Percentiles rank a stretch among this genome's conserved stretches.
These are phyloP conservation scores for Psix sp. DNA, from an alignment of 1,140 invertebrate genomes.

Conservation along the genomic window DNA sequence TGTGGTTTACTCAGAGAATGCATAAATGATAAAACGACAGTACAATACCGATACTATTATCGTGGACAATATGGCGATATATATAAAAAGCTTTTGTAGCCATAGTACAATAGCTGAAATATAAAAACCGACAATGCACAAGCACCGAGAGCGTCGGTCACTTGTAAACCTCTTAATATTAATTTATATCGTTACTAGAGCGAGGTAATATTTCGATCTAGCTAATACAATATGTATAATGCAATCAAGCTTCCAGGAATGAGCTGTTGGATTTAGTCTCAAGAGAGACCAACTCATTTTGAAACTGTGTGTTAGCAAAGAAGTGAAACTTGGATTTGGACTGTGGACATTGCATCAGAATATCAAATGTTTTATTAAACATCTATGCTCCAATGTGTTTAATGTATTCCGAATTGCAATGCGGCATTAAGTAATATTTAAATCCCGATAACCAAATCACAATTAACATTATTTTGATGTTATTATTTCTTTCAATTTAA, in stretches of 20 bases:
- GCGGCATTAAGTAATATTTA: too few relatives aligned
- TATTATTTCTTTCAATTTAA: too few relatives aligned
- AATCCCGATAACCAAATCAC: too few relatives aligned
- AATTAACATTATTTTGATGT: too few relatives aligned
- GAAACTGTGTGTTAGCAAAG: slow-evolving; percentile 28
- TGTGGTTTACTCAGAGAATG: slow-evolving; percentile 38
- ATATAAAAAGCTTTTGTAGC: slow-evolving; percentile 38
- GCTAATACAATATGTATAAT: slow-evolving; percentile 57
- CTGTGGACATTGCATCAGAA: slow-evolving; percentile 14
- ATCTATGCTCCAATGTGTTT: not conserved
- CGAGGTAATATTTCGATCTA: slow-evolving; percentile 42
- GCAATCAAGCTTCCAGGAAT: slow-evolving; percentile 56
- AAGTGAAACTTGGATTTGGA: slow-evolving; percentile 37
- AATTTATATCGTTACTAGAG: slow-evolving; percentile 47
- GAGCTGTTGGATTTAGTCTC: slow-evolving; percentile 51
- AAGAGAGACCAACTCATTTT: slow-evolving; percentile 48
- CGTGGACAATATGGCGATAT: slow-evolving; percentile 19
- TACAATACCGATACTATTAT: slow-evolving; percentile 39
- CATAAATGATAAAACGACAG: slow-evolving; percentile 47
- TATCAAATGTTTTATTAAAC: slow-evolving; percentile 13
- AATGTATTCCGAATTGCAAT: too few relatives aligned
- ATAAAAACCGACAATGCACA: slow-evolving; percentile 26
- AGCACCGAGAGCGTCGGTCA: slow-evolving; percentile 30
- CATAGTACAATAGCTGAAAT: slow-evolving; percentile 25
- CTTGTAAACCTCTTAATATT: slow-evolving; percentile 59